phyloP scores from a whole-genome alignment of 53 echinoderm and acorn worm species.

The Arbacia lixula region DNA sequence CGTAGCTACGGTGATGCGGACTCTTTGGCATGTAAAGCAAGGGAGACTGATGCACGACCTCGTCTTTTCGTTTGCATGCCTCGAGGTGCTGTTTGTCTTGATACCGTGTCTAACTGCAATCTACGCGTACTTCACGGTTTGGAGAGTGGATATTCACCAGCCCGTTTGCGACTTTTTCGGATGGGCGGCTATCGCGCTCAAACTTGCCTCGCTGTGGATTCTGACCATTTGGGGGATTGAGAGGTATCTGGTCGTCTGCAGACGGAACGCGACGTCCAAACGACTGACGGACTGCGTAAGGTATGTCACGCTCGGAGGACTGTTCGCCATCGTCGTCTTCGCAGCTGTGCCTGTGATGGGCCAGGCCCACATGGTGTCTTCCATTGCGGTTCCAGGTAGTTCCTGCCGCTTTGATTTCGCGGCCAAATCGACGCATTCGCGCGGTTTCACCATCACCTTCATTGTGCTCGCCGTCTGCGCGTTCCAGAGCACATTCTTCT shows the following conservation, averaged over 20 bases:
- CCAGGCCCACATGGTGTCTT: background rate
- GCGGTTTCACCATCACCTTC: background rate
- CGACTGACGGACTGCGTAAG: background rate
- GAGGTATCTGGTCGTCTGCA: slow-evolving; percentile 27
- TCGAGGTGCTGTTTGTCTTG: slow-evolving; percentile 13
- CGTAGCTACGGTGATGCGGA: slow-evolving; percentile 6
- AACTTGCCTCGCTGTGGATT: slow-evolving; percentile 31
- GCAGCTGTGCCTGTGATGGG: slow-evolving; percentile 38
- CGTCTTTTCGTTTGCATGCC: slow-evolving; percentile 14
- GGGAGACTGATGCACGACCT: slow-evolving; percentile 7
- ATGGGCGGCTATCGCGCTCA: slow-evolving; percentile 19
- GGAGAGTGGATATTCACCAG: slow-evolving; percentile 7
- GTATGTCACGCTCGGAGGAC: slow-evolving; percentile 1
- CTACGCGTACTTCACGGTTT: slow-evolving; percentile 23
- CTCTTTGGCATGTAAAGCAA: background rate
- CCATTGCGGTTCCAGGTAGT: background rate
- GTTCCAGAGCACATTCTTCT: slow-evolving; percentile 23
- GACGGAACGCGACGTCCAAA: background rate
- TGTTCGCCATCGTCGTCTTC: background rate
- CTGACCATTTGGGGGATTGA: slow-evolving; percentile 20
- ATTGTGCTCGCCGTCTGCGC: background rate
- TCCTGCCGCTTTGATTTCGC: slow-evolving; percentile 22
- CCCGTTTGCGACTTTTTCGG: slow-evolving; percentile 53
- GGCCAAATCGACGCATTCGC: background rate
- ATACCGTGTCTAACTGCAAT: slow-evolving; percentile 27